Base-by-base conservation (phyloP, 92 coral and sea anemone genomes). In the Heteractis magnifica region DNA sequence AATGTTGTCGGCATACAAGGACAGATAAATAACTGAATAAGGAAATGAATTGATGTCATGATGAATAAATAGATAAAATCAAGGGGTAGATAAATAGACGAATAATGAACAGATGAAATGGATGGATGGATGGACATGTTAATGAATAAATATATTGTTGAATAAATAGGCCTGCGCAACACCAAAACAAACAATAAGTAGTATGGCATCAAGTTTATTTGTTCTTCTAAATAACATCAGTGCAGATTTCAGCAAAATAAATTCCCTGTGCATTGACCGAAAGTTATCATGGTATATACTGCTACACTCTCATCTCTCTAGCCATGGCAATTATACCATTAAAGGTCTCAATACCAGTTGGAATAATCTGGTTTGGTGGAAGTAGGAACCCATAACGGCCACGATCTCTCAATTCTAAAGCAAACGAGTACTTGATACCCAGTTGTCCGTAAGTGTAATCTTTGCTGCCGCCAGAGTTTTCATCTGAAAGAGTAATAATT, bases 361-460 rank as follows among this genome's bases (percentile, higher is more conserved):
- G 97, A 11, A 90, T 52, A 60, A 93, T 93, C 81, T 93, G 97
- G 5, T 44, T 16, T 21, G 92, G 78, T 10, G 97, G 97, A n/a
- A 93, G 73, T 1, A 93, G 71, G 81, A 90, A 93, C 0, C 97
- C 97, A 64, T 93, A 93, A 1, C 89, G 85, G 1, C 97, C 97
- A 11, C 49, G 84, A 59, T 93, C 97, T 15, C 97, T 80, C 21
- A 93, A 86, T 84, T 93, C 97, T 13, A 93, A 82, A 2, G 92
- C 94, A 59, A 93, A 93, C 0, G 97, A 93, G 58, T 93, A 93
- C 71, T 88, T 93, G 85, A 93, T 82, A 1, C 87, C 87, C 44
- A 93, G 90, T 13, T 60, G 53, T 4, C 94, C 94, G 51, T 93
- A 93, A 0, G 94, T 84, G 73, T 86, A 93, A 70, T 93, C 97